phyloP scores from a whole-genome alignment of 2,797 vertebrate genomes.

The Cygnus olor region DNA sequence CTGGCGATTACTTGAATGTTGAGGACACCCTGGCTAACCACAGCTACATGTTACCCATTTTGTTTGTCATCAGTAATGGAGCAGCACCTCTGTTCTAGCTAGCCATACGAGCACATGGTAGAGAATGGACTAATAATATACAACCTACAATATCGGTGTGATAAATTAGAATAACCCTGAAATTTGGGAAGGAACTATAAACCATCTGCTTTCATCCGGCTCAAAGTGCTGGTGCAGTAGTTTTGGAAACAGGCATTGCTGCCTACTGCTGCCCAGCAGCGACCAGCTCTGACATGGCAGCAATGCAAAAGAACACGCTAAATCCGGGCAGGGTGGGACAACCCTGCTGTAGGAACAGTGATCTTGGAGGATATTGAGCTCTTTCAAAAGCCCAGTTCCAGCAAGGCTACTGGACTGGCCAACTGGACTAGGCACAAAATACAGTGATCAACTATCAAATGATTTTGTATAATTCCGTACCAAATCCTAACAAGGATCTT shows the following conservation, averaged over 20 bases:
- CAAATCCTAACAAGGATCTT: neutral
- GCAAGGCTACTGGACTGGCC: neutral
- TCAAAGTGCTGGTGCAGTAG: neutral
- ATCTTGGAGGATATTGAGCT: neutral
- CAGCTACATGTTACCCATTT: neutral
- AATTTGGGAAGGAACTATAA: neutral
- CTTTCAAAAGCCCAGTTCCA: neutral
- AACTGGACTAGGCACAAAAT: neutral
- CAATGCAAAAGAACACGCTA: neutral
- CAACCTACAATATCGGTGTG: neutral
- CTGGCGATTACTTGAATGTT: neutral
- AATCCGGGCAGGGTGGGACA: neutral
- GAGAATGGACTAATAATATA: neutral
- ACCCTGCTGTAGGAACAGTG: neutral
- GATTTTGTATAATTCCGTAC: neutral
- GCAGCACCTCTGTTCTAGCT: neutral
- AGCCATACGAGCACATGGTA: neutral
- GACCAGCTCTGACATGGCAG: rapidly evolving
- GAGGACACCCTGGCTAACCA: neutral
- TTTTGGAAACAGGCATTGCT: neutral
- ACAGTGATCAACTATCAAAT: no score
- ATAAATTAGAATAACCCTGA: neutral
- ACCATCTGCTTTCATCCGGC: neutral
- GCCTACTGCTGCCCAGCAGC: neutral
- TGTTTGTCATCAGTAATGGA: neutral